These are phyloP conservation scores for Hylomyscus alleni DNA, from an alignment of 2,797 vertebrate genomes.

Conservation along the genomic window DNA sequence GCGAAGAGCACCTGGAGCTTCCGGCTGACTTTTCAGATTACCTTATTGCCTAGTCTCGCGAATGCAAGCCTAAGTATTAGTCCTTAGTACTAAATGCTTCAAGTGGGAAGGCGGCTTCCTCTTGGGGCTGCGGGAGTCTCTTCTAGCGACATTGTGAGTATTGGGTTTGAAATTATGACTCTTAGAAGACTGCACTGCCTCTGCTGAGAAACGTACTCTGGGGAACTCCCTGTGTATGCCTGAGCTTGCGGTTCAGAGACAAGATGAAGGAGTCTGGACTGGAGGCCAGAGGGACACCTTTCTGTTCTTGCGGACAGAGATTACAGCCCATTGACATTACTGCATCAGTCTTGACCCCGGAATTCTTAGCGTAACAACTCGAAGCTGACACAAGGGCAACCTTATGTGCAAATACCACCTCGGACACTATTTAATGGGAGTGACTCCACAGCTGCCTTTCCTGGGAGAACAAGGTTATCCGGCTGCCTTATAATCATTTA, in stretches of 20 bases:
- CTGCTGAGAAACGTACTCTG: neutral
- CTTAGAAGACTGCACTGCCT: neutral
- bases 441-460: constrained; percentile 6
- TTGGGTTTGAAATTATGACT: neutral
- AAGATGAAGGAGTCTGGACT: neutral
- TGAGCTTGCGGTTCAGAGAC: neutral
- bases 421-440: neutral
- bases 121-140: neutral
- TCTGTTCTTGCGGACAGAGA: neutral
- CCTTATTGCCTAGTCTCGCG: neutral
- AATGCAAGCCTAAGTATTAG: neutral
- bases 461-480: constrained; percentile 51
- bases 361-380: constrained; percentile 1
- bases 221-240: constrained; percentile 4
- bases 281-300: neutral
- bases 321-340: neutral
- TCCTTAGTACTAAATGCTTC: neutral
- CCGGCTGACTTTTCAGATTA: neutral
- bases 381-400: constrained; percentile 27
- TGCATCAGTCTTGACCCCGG: neutral
- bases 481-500: constrained; percentile 73
- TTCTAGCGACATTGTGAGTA: neutral
- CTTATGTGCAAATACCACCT: neutral
- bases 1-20: neutral
- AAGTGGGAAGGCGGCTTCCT: neutral